phyloP scores from a whole-genome alignment of 1,140 invertebrate genomes.

The Drosophila serrata region DNA sequence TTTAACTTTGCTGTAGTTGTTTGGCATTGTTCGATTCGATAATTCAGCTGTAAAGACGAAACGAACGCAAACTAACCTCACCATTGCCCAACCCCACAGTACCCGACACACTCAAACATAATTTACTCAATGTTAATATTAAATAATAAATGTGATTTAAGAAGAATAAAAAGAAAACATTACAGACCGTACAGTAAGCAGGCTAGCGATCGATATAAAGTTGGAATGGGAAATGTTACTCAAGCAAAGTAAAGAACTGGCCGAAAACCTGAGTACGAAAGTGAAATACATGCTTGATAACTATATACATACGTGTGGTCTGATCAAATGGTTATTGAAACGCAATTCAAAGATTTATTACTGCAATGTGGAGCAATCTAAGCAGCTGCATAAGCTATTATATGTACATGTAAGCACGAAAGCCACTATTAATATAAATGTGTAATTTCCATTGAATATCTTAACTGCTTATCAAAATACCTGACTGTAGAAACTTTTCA shows the following conservation, averaged over 20 bases:
- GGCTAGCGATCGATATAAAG: slow-evolving; percentile 6
- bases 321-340: slow-evolving; percentile 64
- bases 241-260: slow-evolving; percentile 42
- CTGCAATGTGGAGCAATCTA: slow-evolving; percentile 68
- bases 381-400: slow-evolving; percentile 69
- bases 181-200: slow-evolving; percentile 46
- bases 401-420: slow-evolving; percentile 63
- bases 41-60: slow-evolving; percentile 45
- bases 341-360: slow-evolving; percentile 61
- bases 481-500: slow-evolving; percentile 81
- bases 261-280: slow-evolving; percentile 43
- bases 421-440: slow-evolving; percentile 63
- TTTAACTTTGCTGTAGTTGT: slow-evolving; percentile 61
- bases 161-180: slow-evolving; percentile 59
- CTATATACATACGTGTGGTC: slow-evolving; percentile 45
- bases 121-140: slow-evolving; percentile 83
- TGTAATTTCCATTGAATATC: slow-evolving; percentile 78
- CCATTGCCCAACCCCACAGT: slow-evolving; percentile 53
- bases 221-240: slow-evolving; percentile 22
- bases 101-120: slow-evolving; percentile 72
- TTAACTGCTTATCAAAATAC: slow-evolving; percentile 82
- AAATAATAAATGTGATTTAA: slow-evolving; percentile 83
- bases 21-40: slow-evolving; percentile 57
- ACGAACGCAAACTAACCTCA: slow-evolving; percentile 47
- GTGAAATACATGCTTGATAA: slow-evolving; percentile 46